Evolutionary conservation across 2,113 vertebrate species (phyloP).

Genomic region (Sinocyclocheilus anshuiensis): DNA sequence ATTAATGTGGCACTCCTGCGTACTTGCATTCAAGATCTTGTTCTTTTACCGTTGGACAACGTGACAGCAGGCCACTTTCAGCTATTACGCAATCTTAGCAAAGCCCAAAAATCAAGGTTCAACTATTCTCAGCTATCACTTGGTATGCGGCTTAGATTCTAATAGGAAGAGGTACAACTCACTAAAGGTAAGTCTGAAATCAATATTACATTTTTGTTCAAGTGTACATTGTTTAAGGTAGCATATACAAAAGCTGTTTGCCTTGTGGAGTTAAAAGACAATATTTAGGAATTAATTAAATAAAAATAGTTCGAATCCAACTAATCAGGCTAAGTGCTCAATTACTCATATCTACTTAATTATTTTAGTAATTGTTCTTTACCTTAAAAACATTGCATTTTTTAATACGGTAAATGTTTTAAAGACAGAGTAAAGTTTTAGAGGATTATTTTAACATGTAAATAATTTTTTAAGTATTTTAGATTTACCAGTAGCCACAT

Average conservation of each 20-base stretch:
- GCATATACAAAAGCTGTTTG: neutral
- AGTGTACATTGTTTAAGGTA: neutral
- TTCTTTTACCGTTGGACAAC: conserved; percentile 47
- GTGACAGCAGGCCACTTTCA: conserved; percentile 53
- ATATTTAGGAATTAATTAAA: neutral
- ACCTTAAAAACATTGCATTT: neutral
- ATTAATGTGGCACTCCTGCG: conserved; percentile 64
- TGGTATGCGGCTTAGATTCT: conserved; percentile 10
- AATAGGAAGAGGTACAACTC: conserved; percentile 40
- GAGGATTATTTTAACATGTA: neutral
- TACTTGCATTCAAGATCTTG: conserved; percentile 20
- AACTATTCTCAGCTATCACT: conserved; percentile 58
- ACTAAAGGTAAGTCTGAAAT: conserved; percentile 67
- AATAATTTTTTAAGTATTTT: neutral
- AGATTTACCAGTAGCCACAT: neutral
- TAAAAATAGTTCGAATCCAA: neutral
- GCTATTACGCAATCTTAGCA: conserved; percentile 60
- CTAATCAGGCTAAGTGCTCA: too few species aligned
- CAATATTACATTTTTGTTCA: neutral
- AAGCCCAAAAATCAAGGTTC: conserved; percentile 72
- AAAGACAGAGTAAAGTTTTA: neutral
- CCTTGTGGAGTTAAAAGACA: neutral
- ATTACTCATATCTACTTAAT: neutral
- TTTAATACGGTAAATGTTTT: neutral
- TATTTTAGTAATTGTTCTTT: neutral